These are phyloP conservation scores for Nannospalax galili DNA, from an alignment of 2,113 vertebrate genomes.

Conservation along the genomic window DNA sequence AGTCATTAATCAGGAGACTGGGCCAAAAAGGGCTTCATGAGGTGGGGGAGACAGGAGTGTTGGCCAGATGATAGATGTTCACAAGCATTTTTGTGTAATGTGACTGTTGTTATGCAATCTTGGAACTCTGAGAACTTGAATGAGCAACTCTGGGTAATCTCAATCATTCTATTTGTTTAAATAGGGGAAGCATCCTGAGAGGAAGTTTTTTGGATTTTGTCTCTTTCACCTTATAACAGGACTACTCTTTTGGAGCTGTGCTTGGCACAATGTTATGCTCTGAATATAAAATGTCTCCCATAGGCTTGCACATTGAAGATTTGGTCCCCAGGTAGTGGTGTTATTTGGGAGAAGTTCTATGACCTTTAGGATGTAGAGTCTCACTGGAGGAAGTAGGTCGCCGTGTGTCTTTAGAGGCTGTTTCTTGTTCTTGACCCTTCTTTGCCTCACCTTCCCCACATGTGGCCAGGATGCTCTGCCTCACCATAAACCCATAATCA, in stretches of 20 bases:
- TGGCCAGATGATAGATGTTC: rapidly evolving
- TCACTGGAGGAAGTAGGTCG: neutral
- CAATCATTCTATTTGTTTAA: neutral
- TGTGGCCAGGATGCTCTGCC: neutral
- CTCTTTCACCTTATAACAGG: neutral
- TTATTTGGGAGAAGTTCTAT: neutral
- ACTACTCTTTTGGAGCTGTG: neutral
- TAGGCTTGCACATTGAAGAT: too few relatives aligned
- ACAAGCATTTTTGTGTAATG: neutral
- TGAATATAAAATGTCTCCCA: neutral
- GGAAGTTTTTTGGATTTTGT: neutral
- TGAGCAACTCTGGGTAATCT: neutral
- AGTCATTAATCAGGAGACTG: neutral
- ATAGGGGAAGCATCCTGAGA: neutral
- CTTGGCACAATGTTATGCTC: neutral
- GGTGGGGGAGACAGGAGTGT: neutral
- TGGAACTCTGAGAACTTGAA: neutral
- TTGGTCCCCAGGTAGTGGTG: neutral
- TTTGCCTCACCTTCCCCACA: neutral
- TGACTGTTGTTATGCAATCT: neutral
- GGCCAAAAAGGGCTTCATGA: neutral
- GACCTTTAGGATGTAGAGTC: neutral
- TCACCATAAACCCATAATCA: neutral
- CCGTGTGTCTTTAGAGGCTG: neutral
- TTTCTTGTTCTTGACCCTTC: neutral